Percentiles rank a stretch among this genome's conserved stretches.
Evolutionary conservation across 2,888 invertebrate genomes (phyloP).

Genomic region (Sinohyriopsis cumingii): DNA sequence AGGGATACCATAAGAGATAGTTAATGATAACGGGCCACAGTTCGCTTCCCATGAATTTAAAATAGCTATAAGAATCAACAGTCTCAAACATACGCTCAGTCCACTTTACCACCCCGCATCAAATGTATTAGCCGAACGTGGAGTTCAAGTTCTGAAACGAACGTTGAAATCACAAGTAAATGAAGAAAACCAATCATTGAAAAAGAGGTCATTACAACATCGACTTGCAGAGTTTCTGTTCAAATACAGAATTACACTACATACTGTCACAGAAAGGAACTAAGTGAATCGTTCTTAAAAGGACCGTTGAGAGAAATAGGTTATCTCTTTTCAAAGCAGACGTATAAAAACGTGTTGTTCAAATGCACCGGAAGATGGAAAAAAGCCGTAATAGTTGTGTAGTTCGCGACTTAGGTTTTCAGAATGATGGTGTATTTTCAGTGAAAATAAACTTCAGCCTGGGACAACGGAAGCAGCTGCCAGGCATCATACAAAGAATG

Average conservation of each 20-base stretch:
- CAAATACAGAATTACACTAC: slow-evolving; percentile 23
- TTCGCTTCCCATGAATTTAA: slow-evolving; percentile 26
- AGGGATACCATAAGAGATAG: slow-evolving; percentile 17
- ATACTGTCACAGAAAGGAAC: slow-evolving; percentile 19
- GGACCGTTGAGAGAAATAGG: slow-evolving; percentile 14
- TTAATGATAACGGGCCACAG: slow-evolving; percentile 29
- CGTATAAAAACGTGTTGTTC: background rate
- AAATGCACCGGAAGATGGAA: slow-evolving; percentile 4
- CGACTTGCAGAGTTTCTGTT: slow-evolving; percentile 22
- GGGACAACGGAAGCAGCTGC: slow-evolving; percentile 2
- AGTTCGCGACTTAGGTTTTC: background rate
- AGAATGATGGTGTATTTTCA: slow-evolving; percentile 1
- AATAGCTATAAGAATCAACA: slow-evolving; percentile 22
- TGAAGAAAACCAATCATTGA: slow-evolving; percentile 3
- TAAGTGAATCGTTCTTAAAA: slow-evolving; percentile 24
- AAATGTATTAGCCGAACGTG: slow-evolving; percentile 30
- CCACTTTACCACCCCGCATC: slow-evolving; percentile 26
- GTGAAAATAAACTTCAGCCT: slow-evolving; percentile 3
- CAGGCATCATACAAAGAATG: slow-evolving; percentile 6
- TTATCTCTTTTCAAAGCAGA: slow-evolving; percentile 2
- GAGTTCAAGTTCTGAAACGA: slow-evolving; percentile 27
- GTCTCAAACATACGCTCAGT: slow-evolving; percentile 24
- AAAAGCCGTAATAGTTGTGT: slow-evolving; percentile 2
- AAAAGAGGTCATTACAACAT: slow-evolving; percentile 12
- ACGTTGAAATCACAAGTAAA: slow-evolving; percentile 14